A percentile compares a stretch with the other conserved stretches of the same genome.
phyloP scores from a whole-genome alignment of 2,888 invertebrate species.

The Hyposoter didymator region DNA sequence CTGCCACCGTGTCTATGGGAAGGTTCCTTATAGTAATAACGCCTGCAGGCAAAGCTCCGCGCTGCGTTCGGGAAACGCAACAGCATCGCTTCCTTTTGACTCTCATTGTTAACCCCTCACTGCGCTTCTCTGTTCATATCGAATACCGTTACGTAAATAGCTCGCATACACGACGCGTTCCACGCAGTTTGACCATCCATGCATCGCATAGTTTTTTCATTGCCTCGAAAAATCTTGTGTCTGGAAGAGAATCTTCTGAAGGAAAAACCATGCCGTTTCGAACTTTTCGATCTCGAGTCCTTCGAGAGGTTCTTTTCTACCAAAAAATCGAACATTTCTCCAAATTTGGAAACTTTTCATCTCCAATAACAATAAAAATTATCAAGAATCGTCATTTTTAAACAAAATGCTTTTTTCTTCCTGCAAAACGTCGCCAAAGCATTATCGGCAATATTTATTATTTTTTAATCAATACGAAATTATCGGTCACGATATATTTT shows the following conservation, averaged over 20 bases:
- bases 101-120: constrained; percentile 33
- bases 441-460: no score
- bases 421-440: no score
- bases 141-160: constrained; percentile 54
- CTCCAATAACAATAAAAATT: neutral
- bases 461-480: no score
- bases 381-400: no score
- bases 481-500: no score
- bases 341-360: neutral
- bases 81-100: constrained; percentile 54
- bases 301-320: neutral
- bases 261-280: neutral
- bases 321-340: neutral
- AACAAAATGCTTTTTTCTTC: no score
- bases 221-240: neutral
- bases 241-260: neutral
- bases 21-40: constrained; percentile 38
- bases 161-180: neutral
- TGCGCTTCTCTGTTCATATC: constrained; percentile 50
- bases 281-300: neutral
- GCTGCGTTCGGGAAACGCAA: constrained; percentile 65
- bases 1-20: no score
- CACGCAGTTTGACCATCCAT: neutral
- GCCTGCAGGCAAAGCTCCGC: constrained; percentile 59
- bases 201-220: neutral